These are phyloP conservation scores for Zaprionus kolodkinae DNA, from an alignment of 1,140 invertebrate species.

Conservation along the genomic window DNA sequence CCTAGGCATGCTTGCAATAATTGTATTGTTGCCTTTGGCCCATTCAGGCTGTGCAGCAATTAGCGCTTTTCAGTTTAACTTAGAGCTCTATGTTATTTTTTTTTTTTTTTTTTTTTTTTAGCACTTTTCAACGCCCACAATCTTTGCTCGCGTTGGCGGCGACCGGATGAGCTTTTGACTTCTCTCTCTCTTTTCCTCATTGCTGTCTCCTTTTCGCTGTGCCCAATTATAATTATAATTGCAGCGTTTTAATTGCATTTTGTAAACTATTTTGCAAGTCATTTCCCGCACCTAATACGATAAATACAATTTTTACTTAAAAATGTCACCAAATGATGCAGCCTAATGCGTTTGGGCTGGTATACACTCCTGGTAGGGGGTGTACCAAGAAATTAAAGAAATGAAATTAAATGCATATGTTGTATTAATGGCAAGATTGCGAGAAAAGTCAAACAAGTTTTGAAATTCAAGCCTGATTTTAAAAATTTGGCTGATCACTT, in stretches of 20 bases:
- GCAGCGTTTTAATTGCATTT: slow-evolving; percentile 64
- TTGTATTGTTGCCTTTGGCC: slow-evolving; percentile 51
- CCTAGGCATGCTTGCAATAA: slow-evolving; percentile 37
- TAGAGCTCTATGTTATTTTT: slow-evolving; percentile 43
- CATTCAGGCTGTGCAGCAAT: slow-evolving; percentile 53
- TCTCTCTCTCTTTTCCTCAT: slow-evolving; percentile 33
- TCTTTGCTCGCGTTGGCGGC: slow-evolving; percentile 6
- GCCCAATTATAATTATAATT: slow-evolving; percentile 66
- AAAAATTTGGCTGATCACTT: background rate
- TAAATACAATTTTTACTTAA: slow-evolving; percentile 45
- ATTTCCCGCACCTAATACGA: slow-evolving; percentile 55
- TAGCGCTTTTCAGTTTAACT: slow-evolving; percentile 63
- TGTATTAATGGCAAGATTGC: background rate
- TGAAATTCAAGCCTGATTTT: too few species aligned
- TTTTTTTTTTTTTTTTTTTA: slow-evolving; percentile 29
- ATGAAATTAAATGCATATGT: background rate
- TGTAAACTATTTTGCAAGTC: slow-evolving; percentile 63
- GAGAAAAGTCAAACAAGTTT: background rate
- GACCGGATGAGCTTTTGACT: slow-evolving; percentile 48
- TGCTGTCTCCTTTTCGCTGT: slow-evolving; percentile 49
- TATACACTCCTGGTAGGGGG: background rate
- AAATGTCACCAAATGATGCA: slow-evolving; percentile 46
- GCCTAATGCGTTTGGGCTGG: slow-evolving; percentile 34
- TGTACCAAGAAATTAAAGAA: background rate
- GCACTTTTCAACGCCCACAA: slow-evolving; percentile 37